Evolutionary conservation across 2,888 invertebrate species (phyloP).

Genomic region (Junonia oenone): DNA sequence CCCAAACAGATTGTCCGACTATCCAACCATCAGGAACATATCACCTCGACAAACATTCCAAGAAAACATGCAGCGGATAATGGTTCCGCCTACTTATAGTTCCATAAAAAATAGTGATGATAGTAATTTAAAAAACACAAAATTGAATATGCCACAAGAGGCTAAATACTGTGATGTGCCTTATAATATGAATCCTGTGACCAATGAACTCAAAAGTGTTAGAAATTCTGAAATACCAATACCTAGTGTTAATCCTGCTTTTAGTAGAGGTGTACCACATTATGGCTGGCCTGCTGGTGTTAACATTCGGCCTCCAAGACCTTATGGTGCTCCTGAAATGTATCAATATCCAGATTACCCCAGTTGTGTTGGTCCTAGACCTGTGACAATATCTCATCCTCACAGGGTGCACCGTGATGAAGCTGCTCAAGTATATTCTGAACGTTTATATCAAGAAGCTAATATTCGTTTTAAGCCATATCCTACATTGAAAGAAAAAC

Average conservation of each 20-base stretch:
- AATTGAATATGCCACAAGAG: constrained; percentile 53
- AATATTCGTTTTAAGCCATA: constrained; percentile 68
- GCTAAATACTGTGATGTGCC: constrained; percentile 74
- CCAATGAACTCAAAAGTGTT: constrained; percentile 60
- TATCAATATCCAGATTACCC: constrained; percentile 64
- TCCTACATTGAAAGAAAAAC: constrained; percentile 60
- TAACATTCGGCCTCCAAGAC: constrained; percentile 48
- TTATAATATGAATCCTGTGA: constrained; percentile 60
- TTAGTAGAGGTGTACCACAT: constrained; percentile 45
- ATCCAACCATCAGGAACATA: constrained; percentile 66
- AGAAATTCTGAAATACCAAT: constrained; percentile 57
- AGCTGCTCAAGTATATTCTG: constrained; percentile 50
- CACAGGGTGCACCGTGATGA: constrained; percentile 56
- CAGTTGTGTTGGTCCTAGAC: constrained; percentile 56
- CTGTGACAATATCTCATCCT: constrained; percentile 47
- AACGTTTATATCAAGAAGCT: constrained; percentile 57
- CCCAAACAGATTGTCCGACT: constrained; percentile 53
- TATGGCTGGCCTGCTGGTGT: constrained; percentile 53
- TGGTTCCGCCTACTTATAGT: constrained; percentile 64
- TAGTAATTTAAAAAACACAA: constrained; percentile 51
- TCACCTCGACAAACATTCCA: constrained; percentile 77
- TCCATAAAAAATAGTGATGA: constrained; percentile 56
- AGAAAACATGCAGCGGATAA: constrained; percentile 74
- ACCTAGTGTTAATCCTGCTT: constrained; percentile 48
- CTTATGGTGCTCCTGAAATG: constrained; percentile 56